A percentile compares a stretch with the other conserved stretches of the same genome.
phyloP scores from a whole-genome alignment of 2,888 invertebrate genomes.

The Nomada ferruginata region DNA sequence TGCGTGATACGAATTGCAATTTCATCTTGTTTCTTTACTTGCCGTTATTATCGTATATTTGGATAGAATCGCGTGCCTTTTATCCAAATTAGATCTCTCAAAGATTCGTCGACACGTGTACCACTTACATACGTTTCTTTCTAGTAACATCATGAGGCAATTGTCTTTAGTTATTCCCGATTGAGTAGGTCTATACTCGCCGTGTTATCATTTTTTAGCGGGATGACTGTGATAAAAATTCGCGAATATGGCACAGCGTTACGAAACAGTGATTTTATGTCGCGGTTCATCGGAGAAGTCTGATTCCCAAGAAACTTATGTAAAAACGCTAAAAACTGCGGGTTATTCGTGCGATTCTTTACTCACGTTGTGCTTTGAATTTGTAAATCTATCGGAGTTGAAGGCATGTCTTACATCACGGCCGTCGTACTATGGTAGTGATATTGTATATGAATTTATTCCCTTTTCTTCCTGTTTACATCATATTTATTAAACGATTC shows the following conservation, averaged over 20 bases:
- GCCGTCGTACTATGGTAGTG: slow-evolving; percentile 76
- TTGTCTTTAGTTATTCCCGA: background rate
- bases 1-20: no score
- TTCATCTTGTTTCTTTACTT: background rate
- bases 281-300: slow-evolving; percentile 74
- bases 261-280: slow-evolving; percentile 75
- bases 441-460: background rate
- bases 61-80: background rate
- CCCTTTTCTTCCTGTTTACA: background rate
- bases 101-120: background rate
- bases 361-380: slow-evolving; percentile 77
- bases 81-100: no score
- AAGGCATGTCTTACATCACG: slow-evolving; percentile 65
- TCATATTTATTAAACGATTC: background rate
- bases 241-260: slow-evolving; percentile 46
- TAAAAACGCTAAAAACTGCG: slow-evolving; percentile 70
- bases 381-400: slow-evolving; percentile 74
- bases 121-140: background rate
- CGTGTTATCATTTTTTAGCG: background rate
- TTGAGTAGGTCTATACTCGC: background rate
- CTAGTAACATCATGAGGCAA: background rate
- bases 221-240: slow-evolving; percentile 1
- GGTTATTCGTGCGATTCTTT: slow-evolving; percentile 77
- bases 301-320: slow-evolving; percentile 74
- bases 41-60: background rate